Evolutionary conservation across 1,140 invertebrate species (phyloP), one percentile per base, ranked within the genome.

Genomic region (Acarapis woodi): DNA sequence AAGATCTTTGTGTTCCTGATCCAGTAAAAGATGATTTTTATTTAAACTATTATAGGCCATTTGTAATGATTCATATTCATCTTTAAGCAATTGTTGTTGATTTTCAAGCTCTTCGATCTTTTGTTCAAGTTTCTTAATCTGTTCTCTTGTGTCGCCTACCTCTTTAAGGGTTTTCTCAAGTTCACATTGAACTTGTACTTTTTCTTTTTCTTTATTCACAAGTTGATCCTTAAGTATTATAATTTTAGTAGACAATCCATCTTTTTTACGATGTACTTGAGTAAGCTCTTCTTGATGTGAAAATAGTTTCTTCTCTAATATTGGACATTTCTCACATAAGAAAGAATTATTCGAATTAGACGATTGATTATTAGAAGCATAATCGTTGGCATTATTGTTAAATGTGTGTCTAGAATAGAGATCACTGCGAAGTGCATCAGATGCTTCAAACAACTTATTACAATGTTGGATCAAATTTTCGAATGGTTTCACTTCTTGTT

Each of bases 21-120:
- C 58, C 31, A 68, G 62, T 61, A 73, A 76, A 32, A 73, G 63
- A 49, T 82, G 61, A 57, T 87, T 88, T 36, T 83, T 74, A 59
- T 93, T 80, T 20, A 88, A 59, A 31, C 75, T 65, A 43, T 68
- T 68, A 58, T 76, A 87, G 12, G 79, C 75, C 45, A 94, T 62
- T 51, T 88, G 80, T 36, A 88, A 56, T 3, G 85, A 82, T 54
- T 83, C 75, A 53, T 93, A 76, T 59, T 96, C 87, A 62, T 96
- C 87, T 51, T 73, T 67, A 28, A 93, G 53, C 42, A 78, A 69
- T 62, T 87, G 38, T 29, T 37, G 23, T 20, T 41, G 30, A 4
- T 4, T 9, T 25, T 47, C 42, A 23, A 41, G 16, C 12, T 47
- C 42, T n/a, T 29, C 8, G 15, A 44, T 32, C 12, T 15, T 33